A percentile compares a stretch with the other conserved stretches of the same genome.
phyloP scores from a whole-genome alignment of 2,113 vertebrate genomes.

The Pluvialis apricaria region DNA sequence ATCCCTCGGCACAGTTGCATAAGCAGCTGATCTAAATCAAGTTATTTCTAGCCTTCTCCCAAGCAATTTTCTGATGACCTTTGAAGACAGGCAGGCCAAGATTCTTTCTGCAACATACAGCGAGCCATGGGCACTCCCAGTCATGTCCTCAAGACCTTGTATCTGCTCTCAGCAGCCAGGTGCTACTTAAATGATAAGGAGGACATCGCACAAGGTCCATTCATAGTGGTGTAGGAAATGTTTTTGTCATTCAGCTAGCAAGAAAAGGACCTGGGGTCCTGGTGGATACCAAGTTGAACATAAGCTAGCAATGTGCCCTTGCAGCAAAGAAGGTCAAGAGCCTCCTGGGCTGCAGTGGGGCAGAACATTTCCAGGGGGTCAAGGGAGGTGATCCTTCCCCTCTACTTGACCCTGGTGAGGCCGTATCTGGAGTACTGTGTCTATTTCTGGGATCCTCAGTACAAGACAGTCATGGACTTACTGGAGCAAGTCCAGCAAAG shows the following conservation, averaged over 20 bases:
- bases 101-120: not conserved
- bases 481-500: not conserved
- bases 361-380: accelerated
- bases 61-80: not conserved
- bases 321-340: not conserved
- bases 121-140: not conserved
- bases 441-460: not conserved
- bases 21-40: not conserved
- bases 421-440: not conserved
- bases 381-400: not conserved
- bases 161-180: not conserved
- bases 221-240: not conserved
- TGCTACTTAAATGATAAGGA: not conserved
- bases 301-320: not conserved
- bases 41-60: not conserved
- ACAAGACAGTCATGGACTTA: not conserved
- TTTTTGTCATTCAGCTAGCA: not conserved
- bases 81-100: not conserved
- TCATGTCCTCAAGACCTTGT: not conserved
- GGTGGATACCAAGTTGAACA: not conserved
- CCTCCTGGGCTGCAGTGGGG: not conserved
- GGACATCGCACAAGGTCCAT: not conserved
- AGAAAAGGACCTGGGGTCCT: not conserved
- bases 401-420: not conserved
- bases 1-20: not conserved